A percentile compares a stretch with the other conserved stretches of the same genome.
Evolutionary conservation across 2,888 invertebrate genomes (phyloP).

Genomic region (Mimachlamys varia): DNA sequence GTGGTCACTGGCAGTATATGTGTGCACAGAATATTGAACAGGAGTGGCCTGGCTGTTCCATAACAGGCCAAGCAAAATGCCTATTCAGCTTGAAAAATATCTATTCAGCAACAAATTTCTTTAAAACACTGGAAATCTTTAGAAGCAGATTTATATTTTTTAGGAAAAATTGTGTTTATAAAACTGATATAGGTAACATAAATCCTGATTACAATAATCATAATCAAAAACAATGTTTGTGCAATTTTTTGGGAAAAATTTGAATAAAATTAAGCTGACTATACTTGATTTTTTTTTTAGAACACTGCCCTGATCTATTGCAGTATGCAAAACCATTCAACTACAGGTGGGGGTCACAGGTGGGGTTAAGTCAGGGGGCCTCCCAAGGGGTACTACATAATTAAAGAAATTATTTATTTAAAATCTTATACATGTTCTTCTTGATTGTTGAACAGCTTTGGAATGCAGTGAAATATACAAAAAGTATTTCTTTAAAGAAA

Average conservation of each 20-base stretch:
- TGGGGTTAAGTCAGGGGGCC: not conserved
- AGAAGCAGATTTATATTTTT: no score
- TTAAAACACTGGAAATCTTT: not conserved
- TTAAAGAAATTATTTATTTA: no score
- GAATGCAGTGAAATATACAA: no score
- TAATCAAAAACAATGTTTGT: not conserved
- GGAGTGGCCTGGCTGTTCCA: constrained; percentile 8
- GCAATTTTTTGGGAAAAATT: not conserved
- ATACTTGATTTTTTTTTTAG: not conserved
- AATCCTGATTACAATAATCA: no score
- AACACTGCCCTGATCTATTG: not conserved
- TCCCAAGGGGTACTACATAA: not conserved
- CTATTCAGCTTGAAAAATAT: not conserved
- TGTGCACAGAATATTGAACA: constrained; percentile 36
- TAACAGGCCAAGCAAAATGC: not conserved
- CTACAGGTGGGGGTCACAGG: constrained; percentile 11
- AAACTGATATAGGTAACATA: no score
- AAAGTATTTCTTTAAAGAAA: no score
- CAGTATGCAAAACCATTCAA: constrained; percentile 33
- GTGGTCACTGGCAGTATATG: constrained; percentile 5
- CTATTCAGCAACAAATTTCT: not conserved
- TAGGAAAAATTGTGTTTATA: no score
- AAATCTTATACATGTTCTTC: no score
- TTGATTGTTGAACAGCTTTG: no score
- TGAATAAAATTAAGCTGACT: not conserved